phyloP scores from a whole-genome alignment of 2,113 vertebrate species.

The Leptobrachium leishanense region DNA sequence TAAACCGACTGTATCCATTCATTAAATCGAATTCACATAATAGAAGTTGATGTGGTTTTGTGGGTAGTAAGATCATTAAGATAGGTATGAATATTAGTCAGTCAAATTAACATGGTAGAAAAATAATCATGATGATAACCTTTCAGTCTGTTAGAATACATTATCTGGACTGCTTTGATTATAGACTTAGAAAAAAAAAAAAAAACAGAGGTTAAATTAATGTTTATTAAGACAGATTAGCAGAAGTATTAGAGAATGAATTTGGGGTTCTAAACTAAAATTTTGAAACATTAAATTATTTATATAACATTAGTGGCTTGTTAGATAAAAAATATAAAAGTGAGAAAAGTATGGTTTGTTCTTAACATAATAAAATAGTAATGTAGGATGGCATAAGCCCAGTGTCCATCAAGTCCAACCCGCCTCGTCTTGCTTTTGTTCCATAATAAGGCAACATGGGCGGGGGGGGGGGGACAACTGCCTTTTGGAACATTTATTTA shows the following conservation, averaged over 20 bases:
- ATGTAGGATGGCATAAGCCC: too few relatives aligned
- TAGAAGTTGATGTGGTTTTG: not conserved
- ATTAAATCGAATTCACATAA: not conserved
- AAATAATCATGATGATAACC: not conserved
- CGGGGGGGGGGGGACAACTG: too few relatives aligned
- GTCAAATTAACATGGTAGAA: slow-evolving; percentile 7
- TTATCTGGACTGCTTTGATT: not conserved
- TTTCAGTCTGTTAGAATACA: slow-evolving; percentile 2
- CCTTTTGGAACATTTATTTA: too few relatives aligned
- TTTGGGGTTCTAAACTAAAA: not conserved
- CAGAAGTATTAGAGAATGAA: not conserved
- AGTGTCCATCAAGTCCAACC: too few relatives aligned
- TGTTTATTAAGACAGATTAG: not conserved
- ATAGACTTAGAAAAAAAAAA: not conserved
- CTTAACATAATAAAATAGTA: not conserved
- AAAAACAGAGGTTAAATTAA: not conserved
- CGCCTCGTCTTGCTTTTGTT: too few relatives aligned
- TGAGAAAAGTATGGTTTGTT: too few relatives aligned
- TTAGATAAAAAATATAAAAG: too few relatives aligned
- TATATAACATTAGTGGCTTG: too few relatives aligned
- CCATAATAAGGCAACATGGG: too few relatives aligned
- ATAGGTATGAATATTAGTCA: slow-evolving; percentile 12
- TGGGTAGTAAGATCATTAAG: not conserved
- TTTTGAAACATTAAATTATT: not conserved
- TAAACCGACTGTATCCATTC: not conserved